Base-by-base conservation (phyloP, 2,888 invertebrate species). In the Phlogophora meticulosa region DNA sequence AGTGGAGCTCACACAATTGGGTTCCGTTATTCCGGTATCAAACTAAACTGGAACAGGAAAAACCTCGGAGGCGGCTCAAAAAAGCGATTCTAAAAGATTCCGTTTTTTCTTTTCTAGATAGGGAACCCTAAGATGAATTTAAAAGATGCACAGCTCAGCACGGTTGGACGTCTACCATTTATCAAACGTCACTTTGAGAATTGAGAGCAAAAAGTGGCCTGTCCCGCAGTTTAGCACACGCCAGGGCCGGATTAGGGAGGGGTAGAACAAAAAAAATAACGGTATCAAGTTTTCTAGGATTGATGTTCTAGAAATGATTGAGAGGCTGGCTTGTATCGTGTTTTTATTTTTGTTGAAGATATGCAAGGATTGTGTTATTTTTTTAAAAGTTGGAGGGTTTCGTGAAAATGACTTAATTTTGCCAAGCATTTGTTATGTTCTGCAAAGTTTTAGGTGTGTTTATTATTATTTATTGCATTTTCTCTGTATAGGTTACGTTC, bases 141-240 rank as follows among this genome's bases (percentile, higher is more conserved):
- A 82, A 83, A 78, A 84, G 84, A 89, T 86, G 85, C 83, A 84
- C 83, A 74, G 82, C 80, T 85, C 86, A 84, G 82, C 81, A 57
- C 59, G 64, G 32, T 72, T 46, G 58, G 76, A 52, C 68, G 72
- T 52, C 62, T 49, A 71, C 78, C 87, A 87, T 89, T 89, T 85
- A 85, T 88, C 87, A 89, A 85, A 84, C 60, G 88, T 85, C 86
- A 71, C 79, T 75, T 67, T 69, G 74, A 68, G 76, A 80, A 78
- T 74, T 61, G 69, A 62, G 72, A 68, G 71, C 76, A 84, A 84
- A 86, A 86, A 85, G 72, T 78, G 55, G 63, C 60, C 56, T 34
- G 74, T 66, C 72, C 68, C 45, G 1, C 42, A 48, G 73, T 65
- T 80, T 64, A 69, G 67, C 69, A 60, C 63, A 51, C 20, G 52